These are phyloP conservation scores for Bettongia penicillata DNA, from an alignment of 2,113 vertebrate genomes.

Conservation along the genomic window DNA sequence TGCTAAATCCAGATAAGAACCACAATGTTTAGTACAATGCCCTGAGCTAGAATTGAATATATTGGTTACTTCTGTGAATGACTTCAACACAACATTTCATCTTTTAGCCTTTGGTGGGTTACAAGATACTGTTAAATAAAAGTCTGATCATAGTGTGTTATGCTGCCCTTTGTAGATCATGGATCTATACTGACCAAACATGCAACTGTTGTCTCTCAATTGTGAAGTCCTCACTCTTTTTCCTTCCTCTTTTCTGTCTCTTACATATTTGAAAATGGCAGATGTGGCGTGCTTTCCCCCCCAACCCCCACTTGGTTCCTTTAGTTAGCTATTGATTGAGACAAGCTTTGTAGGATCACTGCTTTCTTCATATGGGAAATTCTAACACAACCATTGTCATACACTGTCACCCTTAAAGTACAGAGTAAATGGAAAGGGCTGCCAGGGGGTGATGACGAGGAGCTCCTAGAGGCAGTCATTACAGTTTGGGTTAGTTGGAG, in stretches of 20 bases:
- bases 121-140: conserved; percentile 13
- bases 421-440: conserved; percentile 27
- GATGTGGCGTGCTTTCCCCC: not conserved
- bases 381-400: not conserved
- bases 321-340: conserved; percentile 36
- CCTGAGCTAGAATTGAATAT: conserved; percentile 11
- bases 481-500: conserved; percentile 12
- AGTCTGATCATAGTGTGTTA: not conserved
- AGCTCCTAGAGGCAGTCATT: not conserved
- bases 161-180: conserved; percentile 14
- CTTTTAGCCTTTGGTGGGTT: conserved; percentile 20
- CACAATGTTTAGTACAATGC: not conserved
- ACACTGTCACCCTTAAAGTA: not conserved
- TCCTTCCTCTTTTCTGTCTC: not conserved
- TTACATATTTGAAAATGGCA: not conserved
- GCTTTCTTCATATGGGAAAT: not conserved
- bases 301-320: not conserved
- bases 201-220: not conserved
- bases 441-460: conserved; percentile 28
- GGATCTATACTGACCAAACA: not conserved
- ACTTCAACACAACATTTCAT: not conserved
- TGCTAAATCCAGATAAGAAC: conserved; percentile 13
- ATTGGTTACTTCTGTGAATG: conserved; percentile 38
- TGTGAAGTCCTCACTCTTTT: not conserved
- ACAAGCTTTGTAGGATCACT: conserved; percentile 29